A percentile compares a stretch with the other conserved stretches of the same genome.
These are phyloP conservation scores for Chalcis sispes DNA, from an alignment of 2,888 invertebrate genomes.

Conservation along the genomic window DNA sequence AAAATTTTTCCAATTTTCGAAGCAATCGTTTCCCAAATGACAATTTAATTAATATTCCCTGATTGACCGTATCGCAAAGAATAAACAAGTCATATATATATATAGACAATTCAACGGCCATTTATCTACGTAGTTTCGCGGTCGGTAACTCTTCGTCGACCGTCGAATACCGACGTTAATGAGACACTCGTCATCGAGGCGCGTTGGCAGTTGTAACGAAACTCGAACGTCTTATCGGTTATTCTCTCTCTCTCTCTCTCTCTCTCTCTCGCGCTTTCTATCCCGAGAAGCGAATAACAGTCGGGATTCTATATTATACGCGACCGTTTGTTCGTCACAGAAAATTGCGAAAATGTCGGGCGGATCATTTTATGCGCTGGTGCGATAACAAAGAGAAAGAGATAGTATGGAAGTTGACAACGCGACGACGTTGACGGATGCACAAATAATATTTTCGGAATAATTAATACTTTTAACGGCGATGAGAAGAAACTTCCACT, in stretches of 20 bases:
- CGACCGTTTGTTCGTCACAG: too few species aligned
- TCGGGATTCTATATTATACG: too few species aligned
- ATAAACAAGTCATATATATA: neutral
- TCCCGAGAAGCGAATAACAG: too few species aligned
- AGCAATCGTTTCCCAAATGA: conserved; percentile 25
- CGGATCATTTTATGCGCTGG: conserved; percentile 50
- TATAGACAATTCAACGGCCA: neutral
- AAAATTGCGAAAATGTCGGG: conserved; percentile 51
- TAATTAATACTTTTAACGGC: conserved; percentile 51
- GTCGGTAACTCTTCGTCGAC: conserved; percentile 12
- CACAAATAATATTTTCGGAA: conserved; percentile 56
- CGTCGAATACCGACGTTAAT: conserved; percentile 53
- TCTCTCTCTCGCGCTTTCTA: too few species aligned
- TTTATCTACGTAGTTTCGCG: neutral
- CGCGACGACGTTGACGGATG: conserved; percentile 52
- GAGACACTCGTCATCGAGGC: conserved; percentile 50
- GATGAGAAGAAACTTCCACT: neutral
- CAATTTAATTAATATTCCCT: conserved; percentile 43
- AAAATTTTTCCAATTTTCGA: conserved; percentile 27
- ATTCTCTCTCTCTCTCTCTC: neutral
- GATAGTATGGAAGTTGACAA: neutral
- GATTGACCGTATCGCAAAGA: neutral
- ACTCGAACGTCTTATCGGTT: conserved; percentile 31
- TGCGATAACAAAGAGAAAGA: conserved; percentile 33
- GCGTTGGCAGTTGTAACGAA: conserved; percentile 2